Percentiles rank a stretch among this genome's conserved stretches.
Conservation (phyloP, 2,888 invertebrate species). For the Pimpla rufipes region DNA sequence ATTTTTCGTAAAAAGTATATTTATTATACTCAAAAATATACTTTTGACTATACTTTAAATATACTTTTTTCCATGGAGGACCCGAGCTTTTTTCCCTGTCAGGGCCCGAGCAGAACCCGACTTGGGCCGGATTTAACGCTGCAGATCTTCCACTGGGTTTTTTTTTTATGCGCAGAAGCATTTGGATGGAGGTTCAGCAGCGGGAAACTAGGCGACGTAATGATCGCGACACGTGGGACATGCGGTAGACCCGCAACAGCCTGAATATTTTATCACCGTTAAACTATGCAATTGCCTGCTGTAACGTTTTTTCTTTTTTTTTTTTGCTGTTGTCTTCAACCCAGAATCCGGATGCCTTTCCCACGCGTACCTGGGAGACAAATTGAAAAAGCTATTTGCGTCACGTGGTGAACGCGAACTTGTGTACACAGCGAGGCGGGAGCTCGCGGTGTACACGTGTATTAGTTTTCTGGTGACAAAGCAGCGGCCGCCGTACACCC, state of each 20-base stretch:
- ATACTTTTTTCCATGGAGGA: too few species aligned
- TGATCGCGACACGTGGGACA: constrained; percentile 38
- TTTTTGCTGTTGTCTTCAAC: not conserved
- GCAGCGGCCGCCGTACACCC: not conserved
- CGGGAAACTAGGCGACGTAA: constrained; percentile 17
- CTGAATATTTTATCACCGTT: constrained; percentile 58
- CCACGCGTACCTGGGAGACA: constrained; percentile 24
- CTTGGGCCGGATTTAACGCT: too few species aligned
- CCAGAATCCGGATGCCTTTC: not conserved
- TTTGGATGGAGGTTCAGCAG: not conserved
- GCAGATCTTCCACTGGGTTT: too few species aligned
- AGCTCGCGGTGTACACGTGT: not conserved
- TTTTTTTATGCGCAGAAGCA: constrained; percentile 32
- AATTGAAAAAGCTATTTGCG: constrained; percentile 63
- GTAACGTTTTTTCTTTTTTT: not conserved
- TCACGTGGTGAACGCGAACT: constrained; percentile 24
- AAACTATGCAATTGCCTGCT: not conserved
- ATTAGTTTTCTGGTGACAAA: constrained; percentile 34
- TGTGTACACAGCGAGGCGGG: constrained; percentile 14
- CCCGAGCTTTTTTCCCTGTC: too few species aligned
- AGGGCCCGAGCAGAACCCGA: too few species aligned
- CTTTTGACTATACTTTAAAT: too few species aligned
- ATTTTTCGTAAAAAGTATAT: too few species aligned
- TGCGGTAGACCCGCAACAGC: not conserved
- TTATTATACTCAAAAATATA: too few species aligned